Conservation (phyloP, 2,113 vertebrate genomes). For the Ophiodon elongatus region DNA sequence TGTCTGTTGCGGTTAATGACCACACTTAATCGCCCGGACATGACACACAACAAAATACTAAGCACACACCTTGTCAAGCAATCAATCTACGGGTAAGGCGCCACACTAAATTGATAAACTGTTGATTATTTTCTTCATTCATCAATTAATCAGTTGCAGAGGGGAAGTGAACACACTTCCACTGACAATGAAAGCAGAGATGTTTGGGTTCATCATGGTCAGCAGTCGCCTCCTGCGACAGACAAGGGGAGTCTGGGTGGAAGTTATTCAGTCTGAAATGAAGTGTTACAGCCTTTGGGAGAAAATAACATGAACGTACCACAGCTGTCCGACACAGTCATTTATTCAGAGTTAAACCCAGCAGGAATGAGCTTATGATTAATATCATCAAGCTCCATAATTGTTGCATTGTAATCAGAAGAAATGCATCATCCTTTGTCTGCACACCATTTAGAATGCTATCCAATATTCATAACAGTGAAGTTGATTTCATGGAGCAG, state of each 20-base stretch:
- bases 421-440: not conserved
- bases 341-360: not conserved
- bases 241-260: not conserved
- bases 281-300: conserved; percentile 3
- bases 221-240: not conserved
- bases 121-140: not conserved
- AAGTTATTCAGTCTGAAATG: not conserved
- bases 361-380: not conserved
- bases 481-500: no score
- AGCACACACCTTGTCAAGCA: conserved; percentile 29
- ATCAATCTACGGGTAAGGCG: conserved; percentile 27
- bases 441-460: not conserved
- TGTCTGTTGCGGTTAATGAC: conserved; percentile 24
- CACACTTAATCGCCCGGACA: conserved; percentile 44
- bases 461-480: not conserved
- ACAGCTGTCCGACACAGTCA: not conserved
- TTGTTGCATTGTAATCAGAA: not conserved
- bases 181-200: not conserved
- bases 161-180: not conserved
- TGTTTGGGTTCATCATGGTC: not conserved
- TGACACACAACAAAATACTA: conserved; percentile 35
- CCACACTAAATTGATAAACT: not conserved
- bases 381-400: not conserved
- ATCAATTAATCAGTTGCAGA: not conserved
- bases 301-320: not conserved